Evolutionary conservation across 2,797 vertebrate species (phyloP), one percentile per base, ranked within the genome.

Genomic region (Eulemur mongoz): DNA sequence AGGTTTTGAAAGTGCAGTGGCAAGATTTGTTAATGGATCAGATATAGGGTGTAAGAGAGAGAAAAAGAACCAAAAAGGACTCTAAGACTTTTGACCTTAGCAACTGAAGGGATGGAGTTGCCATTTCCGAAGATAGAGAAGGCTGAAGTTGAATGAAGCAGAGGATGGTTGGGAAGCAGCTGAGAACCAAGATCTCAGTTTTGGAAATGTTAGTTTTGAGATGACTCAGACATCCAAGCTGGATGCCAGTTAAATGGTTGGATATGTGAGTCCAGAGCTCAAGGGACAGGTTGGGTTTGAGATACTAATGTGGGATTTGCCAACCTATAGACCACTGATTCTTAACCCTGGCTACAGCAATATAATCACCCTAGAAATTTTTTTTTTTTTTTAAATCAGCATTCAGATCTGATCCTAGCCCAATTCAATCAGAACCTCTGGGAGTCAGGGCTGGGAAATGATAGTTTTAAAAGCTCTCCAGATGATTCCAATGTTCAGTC

Each of bases 21-120:
- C 17, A 89, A 72, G 75, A 63, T 45, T 75, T 91, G 43, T 65
- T 85, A 67, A 63, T 84, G 72, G 95, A 50, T 88, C 43, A 75
- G 43, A 88, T 80, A 40, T 2, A 80, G 10, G 63, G 20, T 82
- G 10, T 86, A n/a, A 70, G 69, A 75, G 63, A 61, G 40, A 65
- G 18, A 22, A 75, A 52, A 91, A 89, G 25, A 57, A 67, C 38
- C 11, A 50, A 61, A 81, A 93, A 61, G 38, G 45, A n/a, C 89
- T 81, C 73, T 30, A 75, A 57, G 52, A 93, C 50, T 94, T 91
- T 67, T 96, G 73, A 80, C 40, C 32, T 57, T 30, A 50, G 73
- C 52, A 95, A 65, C 23, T 59, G 4, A 22, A 91, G 91, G 35
- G 32, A 40, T 89, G 52, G 45, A 57, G 50, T 79, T 91, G 14